A percentile compares a stretch with the other conserved stretches of the same genome.
These are phyloP conservation scores for Rhyzopertha dominica DNA, from an alignment of 1,140 invertebrate species.

Conservation along the genomic window DNA sequence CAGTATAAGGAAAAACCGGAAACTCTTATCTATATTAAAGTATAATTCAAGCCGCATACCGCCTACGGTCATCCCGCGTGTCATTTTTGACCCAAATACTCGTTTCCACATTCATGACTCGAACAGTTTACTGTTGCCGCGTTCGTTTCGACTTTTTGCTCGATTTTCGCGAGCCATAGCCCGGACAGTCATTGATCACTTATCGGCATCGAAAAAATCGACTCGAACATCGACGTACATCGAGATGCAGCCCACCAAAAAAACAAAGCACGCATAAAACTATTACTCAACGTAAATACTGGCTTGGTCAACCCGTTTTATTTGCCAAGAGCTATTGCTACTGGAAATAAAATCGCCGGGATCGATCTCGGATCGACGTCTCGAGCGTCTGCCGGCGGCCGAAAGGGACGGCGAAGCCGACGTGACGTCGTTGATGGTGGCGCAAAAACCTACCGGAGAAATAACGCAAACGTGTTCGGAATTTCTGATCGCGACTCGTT, in stretches of 20 bases:
- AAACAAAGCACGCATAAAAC: background rate
- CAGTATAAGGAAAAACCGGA: too few relatives aligned
- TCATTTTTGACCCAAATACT: too few relatives aligned
- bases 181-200: conserved; percentile 27
- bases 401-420: background rate
- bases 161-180: too few relatives aligned
- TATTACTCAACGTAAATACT: conserved; percentile 16
- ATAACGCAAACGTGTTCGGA: conserved; percentile 33
- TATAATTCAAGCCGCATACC: too few relatives aligned
- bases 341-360: conserved; percentile 26
- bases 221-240: conserved; percentile 24
- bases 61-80: too few relatives aligned
- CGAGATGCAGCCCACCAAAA: background rate
- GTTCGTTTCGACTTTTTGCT: too few relatives aligned
- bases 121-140: too few relatives aligned
- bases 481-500: too few relatives aligned
- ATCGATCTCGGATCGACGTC: conserved; percentile 9
- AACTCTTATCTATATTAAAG: too few relatives aligned
- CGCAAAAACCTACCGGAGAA: conserved; percentile 23
- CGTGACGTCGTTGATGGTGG: conserved; percentile 14
- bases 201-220: conserved; percentile 29
- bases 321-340: conserved; percentile 37
- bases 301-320: conserved; percentile 33
- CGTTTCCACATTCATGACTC: too few relatives aligned
- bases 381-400: background rate